Base-by-base conservation (phyloP, 2,888 invertebrate genomes). In the Eulithis testata region DNA sequence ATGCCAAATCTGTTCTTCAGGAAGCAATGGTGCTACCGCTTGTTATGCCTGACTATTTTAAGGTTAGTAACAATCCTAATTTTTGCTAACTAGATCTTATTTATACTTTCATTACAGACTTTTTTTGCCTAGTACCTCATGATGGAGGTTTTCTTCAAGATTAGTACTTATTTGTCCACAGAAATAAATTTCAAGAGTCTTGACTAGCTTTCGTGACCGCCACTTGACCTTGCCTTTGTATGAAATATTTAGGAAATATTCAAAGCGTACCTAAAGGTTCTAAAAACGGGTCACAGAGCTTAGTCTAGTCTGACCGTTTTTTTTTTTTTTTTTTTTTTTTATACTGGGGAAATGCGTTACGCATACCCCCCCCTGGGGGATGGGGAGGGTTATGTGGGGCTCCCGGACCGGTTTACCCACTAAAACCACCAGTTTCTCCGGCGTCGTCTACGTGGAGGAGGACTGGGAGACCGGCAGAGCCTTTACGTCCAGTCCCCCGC, bases 1-100 rank as follows among this genome's bases (percentile, higher is more conserved):
- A 96, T 75, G 96, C 96, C 0, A 96, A 96, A 79, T 93, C 96
- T 36, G 95, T 98, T 66, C 85, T 96, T 47, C 97, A 98, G 82
- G 98, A 98, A 85, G 97, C 98, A 2, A 96, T 98, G 73, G 97
- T 98, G 0, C 87, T 98, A 70, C 98, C 98, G 0, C 94, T 97
- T 40, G 95, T 97, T 66, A 96, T 98, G 94, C 98, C 98, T 0
- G 97, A 97, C 79, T 97, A 97, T 88, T 98, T 98, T 83, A 97
- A 96, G 92, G 96, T 94, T 2, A 52, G 57, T 49, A 47, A 43
- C 44, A 36, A 6, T 14, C 40, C 31, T 1, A 0, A 14, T 47
- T 47, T 12, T 7, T 2, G n/a, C 12, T 45, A 12, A 4, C 7
- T 47, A 14, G 7, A 12, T 12, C n/a, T 44, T 31, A 31, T 6